Conservation (phyloP, 1,140 invertebrate species). For the Lordiphosa collinella region DNA sequence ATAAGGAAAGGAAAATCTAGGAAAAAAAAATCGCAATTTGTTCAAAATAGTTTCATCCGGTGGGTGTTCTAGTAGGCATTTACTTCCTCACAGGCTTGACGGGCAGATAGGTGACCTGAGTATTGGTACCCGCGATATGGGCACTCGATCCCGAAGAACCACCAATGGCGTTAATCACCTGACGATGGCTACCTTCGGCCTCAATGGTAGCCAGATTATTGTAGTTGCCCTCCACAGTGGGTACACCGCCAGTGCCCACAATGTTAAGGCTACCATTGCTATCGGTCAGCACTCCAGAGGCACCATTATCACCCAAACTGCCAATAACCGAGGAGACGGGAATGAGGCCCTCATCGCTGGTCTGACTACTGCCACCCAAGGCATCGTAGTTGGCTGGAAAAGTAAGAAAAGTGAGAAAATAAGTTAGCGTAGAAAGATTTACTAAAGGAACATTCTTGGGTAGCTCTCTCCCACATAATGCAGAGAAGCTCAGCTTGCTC, state of each 20-base stretch:
- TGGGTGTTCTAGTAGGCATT: constrained; percentile 2
- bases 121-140: constrained; percentile 37
- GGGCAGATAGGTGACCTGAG: constrained; percentile 74
- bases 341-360: constrained; percentile 61
- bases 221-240: constrained; percentile 15
- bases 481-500: too few species aligned
- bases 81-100: constrained; percentile 60
- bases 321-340: constrained; percentile 66
- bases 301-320: constrained; percentile 59
- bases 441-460: too few species aligned
- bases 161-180: constrained; percentile 14
- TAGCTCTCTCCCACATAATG: too few species aligned
- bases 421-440: too few species aligned
- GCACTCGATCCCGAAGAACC: neutral
- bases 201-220: constrained; percentile 20
- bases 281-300: constrained; percentile 49
- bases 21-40: constrained; percentile 32
- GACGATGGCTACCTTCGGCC: constrained; percentile 27
- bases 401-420: too few species aligned
- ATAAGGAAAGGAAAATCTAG: constrained; percentile 22
- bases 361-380: constrained; percentile 55
- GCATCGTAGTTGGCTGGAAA: constrained; percentile 67
- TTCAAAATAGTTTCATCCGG: constrained; percentile 17
- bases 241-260: constrained; percentile 56
- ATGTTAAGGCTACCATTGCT: constrained; percentile 43